These are phyloP conservation scores for Lymantria dispar DNA, from an alignment of 2,888 invertebrate genomes.

Conservation along the genomic window DNA sequence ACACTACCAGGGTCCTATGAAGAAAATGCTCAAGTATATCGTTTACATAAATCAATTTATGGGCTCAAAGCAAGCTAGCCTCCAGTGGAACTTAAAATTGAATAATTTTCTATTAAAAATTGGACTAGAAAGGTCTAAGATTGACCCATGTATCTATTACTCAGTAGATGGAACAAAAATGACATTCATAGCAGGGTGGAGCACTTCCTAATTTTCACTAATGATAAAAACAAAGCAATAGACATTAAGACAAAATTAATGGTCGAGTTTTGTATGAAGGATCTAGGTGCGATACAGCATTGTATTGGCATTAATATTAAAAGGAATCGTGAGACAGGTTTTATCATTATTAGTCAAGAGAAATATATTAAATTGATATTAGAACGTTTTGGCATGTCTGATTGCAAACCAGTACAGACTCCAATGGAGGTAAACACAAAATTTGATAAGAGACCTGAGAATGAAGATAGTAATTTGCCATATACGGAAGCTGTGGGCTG, in stretches of 20 bases:
- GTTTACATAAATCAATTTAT: conserved; percentile 18
- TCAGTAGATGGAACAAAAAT: conserved; percentile 1
- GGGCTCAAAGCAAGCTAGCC: neutral
- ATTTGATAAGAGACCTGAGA: conserved; percentile 18
- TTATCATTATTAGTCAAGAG: conserved; percentile 13
- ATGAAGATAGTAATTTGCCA: conserved; percentile 9
- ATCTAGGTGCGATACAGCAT: conserved; percentile 11
- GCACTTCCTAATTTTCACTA: conserved; percentile 16
- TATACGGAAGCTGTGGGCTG: conserved; percentile 26
- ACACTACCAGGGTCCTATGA: conserved; percentile 18
- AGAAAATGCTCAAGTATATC: conserved; percentile 16
- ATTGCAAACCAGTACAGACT: conserved; percentile 24
- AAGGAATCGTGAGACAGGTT: conserved; percentile 4
- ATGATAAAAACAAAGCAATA: conserved; percentile 2
- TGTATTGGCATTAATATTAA: conserved; percentile 13
- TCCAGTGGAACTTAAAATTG: neutral
- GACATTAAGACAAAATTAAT: conserved; percentile 14
- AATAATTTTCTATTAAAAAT: neutral
- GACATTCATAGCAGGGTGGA: conserved; percentile 19
- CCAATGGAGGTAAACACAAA: conserved; percentile 23
- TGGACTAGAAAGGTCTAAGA: neutral
- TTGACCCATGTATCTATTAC: conserved; percentile 11
- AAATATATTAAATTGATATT: conserved; percentile 27
- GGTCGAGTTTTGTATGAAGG: conserved; percentile 1
- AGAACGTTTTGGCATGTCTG: conserved; percentile 19